A percentile compares a stretch with the other conserved stretches of the same genome.
phyloP scores from a whole-genome alignment of 2,888 invertebrate species.

The Drosophila kuntzei region DNA sequence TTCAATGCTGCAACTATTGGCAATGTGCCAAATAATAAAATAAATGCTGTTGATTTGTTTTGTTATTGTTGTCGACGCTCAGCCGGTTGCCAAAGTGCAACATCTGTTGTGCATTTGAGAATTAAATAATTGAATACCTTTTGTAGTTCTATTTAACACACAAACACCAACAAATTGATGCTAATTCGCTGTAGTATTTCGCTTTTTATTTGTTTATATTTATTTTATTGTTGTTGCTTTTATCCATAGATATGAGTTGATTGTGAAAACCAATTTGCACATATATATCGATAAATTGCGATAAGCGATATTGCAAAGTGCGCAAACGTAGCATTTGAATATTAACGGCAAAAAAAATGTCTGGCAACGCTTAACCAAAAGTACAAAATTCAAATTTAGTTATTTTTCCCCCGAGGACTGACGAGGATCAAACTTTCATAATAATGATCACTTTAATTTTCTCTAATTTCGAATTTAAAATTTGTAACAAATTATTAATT shows the following conservation, averaged over 20 bases:
- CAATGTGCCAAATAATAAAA: conserved; percentile 53
- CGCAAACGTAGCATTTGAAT: conserved; percentile 37
- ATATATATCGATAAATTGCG: conserved; percentile 34
- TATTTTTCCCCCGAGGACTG: too few relatives aligned
- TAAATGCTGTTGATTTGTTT: conserved; percentile 21
- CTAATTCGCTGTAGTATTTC: conserved; percentile 4
- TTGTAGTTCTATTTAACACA: conserved; percentile 21
- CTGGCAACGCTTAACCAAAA: too few relatives aligned
- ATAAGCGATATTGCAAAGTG: not conserved
- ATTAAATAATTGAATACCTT: conserved; percentile 23
- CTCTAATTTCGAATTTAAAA: too few relatives aligned
- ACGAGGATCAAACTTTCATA: too few relatives aligned
- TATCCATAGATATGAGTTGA: conserved; percentile 15
- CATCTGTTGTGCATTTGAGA: conserved; percentile 40
- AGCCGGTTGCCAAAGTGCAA: conserved; percentile 28
- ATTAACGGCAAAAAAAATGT: too few relatives aligned
- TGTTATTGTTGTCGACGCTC: conserved; percentile 10
- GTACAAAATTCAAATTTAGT: too few relatives aligned
- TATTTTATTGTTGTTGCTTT: conserved; percentile 10
- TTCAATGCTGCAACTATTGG: conserved; percentile 64
- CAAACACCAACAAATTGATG: conserved; percentile 7
- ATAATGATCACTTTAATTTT: too few relatives aligned
- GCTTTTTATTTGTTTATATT: conserved; percentile 24
- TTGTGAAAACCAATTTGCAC: conserved; percentile 5
- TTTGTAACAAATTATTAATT: too few relatives aligned